Base-by-base conservation (phyloP, 2,888 invertebrate species). In the Brenthis hecate region DNA sequence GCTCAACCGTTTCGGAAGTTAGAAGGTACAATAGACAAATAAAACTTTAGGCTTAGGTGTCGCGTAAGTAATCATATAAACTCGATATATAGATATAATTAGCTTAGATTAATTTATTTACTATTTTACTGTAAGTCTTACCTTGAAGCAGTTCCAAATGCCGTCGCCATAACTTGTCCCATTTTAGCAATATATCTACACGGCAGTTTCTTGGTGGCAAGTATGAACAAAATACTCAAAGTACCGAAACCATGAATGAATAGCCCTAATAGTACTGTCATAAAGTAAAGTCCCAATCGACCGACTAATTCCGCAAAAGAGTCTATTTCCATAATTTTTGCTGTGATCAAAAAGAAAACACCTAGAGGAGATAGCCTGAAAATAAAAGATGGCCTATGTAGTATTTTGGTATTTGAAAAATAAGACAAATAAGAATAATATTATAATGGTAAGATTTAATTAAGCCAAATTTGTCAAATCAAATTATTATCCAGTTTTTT, bases 111-210 rank as follows among this genome's bases (percentile, higher is more conserved):
- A 43, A 43, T 43, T 0, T 36, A 43, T 3, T 43, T 43, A 11
- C 2, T 43, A 43, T 11, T 43, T 43, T 43, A 43, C 11, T 43
- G 11, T 43, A 3, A 2, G 8, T 43, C 72, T 76, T 85, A 94
- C 95, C 97, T 97, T 51, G 98, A 99, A 43, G 98, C 98, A 43
- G 99, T 99, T 77, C 98, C 99, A 85, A 99, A 99, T 56, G 99
- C 99, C 1, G 99, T 99, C 4, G 98, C 97, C 88, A 98, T 93
- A 28, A 99, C 98, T 80, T 98, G 98, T 72, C 97, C 96, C 94
- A 98, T 96, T 82, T 96, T 96, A 14, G 94, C 95, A 68, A 98
- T 95, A 78, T 96, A 96, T 69, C 94, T 93, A 85, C 97, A 96
- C 0, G 99, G 99, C 73, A 98, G 94, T 73, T 95, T 96, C 79